These are phyloP conservation scores for Clistopyga incitator DNA, from an alignment of 2,888 invertebrate species.

Conservation along the genomic window DNA sequence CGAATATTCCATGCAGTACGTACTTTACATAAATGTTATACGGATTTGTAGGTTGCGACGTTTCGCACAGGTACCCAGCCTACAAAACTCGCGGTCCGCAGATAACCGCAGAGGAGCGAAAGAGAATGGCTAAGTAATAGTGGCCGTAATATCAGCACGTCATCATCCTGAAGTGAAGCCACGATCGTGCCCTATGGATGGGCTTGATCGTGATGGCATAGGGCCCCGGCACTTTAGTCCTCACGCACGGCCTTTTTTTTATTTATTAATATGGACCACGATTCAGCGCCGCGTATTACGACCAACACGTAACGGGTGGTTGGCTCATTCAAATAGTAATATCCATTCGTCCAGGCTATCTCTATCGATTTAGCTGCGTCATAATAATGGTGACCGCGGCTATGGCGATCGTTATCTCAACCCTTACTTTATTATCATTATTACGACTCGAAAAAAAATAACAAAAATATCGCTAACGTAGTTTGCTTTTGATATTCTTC, in stretches of 20 bases:
- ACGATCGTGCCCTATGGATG: slow-evolving; percentile 3
- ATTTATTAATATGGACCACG: not conserved
- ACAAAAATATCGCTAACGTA: too few species aligned
- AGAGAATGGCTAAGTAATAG: not conserved
- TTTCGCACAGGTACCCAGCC: too few species aligned
- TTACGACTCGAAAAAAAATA: too few species aligned
- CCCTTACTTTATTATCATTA: not conserved
- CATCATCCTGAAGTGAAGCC: not conserved
- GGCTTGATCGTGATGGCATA: not conserved
- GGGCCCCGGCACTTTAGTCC: not conserved
- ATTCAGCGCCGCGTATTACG: not conserved
- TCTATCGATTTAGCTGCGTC: slow-evolving; percentile 4
- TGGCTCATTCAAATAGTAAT: slow-evolving; percentile 11
- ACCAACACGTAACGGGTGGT: slow-evolving; percentile 10
- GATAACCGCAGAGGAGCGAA: not conserved
- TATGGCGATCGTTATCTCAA: slow-evolving; percentile 1
- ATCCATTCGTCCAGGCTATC: slow-evolving; percentile 1
- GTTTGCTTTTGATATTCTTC: too few species aligned
- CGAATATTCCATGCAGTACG: too few species aligned
- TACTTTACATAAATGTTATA: too few species aligned
- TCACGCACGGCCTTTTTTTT: not conserved
- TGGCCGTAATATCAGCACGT: not conserved
- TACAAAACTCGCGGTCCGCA: too few species aligned
- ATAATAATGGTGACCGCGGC: slow-evolving; percentile 1
- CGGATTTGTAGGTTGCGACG: too few species aligned